A percentile compares a stretch with the other conserved stretches of the same genome.
phyloP scores from a whole-genome alignment of 2,797 vertebrate genomes.

The Phataginus tricuspis region DNA sequence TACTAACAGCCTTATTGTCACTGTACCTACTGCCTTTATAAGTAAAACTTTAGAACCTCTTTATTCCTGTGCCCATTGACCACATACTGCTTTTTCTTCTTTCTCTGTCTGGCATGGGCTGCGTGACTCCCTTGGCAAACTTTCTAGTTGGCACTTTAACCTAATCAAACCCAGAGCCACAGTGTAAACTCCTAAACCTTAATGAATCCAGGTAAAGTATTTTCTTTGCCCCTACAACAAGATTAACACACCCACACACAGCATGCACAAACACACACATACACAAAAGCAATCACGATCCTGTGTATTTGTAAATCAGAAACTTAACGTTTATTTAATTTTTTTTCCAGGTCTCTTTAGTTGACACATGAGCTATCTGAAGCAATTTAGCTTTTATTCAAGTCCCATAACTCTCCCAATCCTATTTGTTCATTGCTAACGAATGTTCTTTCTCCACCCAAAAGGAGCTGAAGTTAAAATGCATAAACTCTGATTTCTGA shows the following conservation, averaged over 20 bases:
- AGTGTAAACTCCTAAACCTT: not conserved
- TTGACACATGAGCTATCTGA: not conserved
- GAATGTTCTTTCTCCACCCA: not conserved
- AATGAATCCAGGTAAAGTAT: not conserved
- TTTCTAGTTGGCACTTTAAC: not conserved
- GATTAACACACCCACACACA: not conserved
- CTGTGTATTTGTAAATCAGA: not conserved
- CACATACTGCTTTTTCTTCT: not conserved
- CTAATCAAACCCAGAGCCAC: not conserved
- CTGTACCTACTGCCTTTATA: not conserved
- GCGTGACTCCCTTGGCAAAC: not conserved
- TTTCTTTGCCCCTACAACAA: not conserved
- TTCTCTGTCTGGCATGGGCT: not conserved
- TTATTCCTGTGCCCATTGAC: not conserved
- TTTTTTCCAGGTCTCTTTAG: not conserved
- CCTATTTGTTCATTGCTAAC: not conserved
- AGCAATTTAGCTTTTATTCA: not conserved
- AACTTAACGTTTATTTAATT: not conserved
- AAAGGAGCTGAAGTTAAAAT: not conserved
- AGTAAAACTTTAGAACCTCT: not conserved
- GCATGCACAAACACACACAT: not conserved
- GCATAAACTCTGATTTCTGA: not conserved
- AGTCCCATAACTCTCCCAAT: not conserved
- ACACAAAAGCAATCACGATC: not conserved
- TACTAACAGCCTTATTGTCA: not conserved